Evolutionary conservation across 2,888 invertebrate genomes (phyloP).

Genomic region (Silvanus unidentatus): DNA sequence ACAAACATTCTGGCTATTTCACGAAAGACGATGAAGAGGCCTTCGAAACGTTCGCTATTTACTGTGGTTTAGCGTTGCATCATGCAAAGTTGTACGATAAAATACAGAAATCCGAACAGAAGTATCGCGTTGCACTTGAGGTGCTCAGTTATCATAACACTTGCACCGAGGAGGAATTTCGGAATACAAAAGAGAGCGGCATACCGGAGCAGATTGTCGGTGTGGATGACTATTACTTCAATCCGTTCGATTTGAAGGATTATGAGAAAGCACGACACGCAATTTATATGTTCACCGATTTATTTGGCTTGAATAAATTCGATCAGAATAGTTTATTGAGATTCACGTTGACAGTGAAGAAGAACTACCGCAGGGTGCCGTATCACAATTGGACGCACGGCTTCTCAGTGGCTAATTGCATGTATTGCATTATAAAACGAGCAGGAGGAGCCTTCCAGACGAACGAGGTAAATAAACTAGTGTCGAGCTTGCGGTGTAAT

Average conservation of each 20-base stretch:
- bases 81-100: constrained; percentile 81
- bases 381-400: constrained; percentile 89
- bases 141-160: constrained; percentile 80
- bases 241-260: constrained; percentile 64
- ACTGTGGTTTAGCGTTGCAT: constrained; percentile 79
- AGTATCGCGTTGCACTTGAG: constrained; percentile 74
- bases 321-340: constrained; percentile 62
- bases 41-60: constrained; percentile 78
- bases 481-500: not conserved
- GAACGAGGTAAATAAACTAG: constrained; percentile 52
- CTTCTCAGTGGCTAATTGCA: constrained; percentile 79
- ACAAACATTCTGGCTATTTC: constrained; percentile 55
- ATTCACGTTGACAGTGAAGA: constrained; percentile 75
- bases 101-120: constrained; percentile 75
- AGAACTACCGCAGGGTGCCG: constrained; percentile 77
- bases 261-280: constrained; percentile 67
- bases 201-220: constrained; percentile 33
- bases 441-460: constrained; percentile 50
- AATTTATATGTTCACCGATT: constrained; percentile 65
- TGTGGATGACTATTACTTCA: constrained; percentile 62
- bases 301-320: constrained; percentile 63
- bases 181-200: constrained; percentile 29
- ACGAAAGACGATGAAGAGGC: constrained; percentile 68
- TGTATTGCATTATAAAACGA: constrained; percentile 68
- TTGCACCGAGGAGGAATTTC: constrained; percentile 64